Evolutionary conservation across 2,113 vertebrate species (phyloP), one percentile per base, ranked within the genome.

Genomic region (Neotoma lepida): DNA sequence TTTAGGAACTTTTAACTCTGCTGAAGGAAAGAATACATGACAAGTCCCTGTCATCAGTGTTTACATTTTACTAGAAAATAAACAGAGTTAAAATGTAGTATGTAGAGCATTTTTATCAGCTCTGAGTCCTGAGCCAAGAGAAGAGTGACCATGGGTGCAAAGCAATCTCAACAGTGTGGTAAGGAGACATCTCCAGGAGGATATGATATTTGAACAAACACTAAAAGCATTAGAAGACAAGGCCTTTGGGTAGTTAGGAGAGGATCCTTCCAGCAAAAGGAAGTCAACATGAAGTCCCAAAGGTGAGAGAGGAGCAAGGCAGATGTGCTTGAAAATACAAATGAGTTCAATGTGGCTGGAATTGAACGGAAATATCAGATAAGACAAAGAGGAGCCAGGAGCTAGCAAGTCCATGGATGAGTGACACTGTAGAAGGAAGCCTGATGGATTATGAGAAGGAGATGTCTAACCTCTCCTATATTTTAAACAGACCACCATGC

Each of bases 51-150:
- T 17, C 3, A 14, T 46, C 28, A 22, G 14, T 64, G 9, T 66
- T 80, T 91, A 24, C 3, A 85, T 68, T 82, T 91, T 80, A 70
- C 8, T n/a, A 94, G 56, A 82, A 80, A 46, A 68, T 63, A 93
- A 66, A 68, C 88, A 44, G 35, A 82, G 35, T 66, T 87, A 9
- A 35, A 41, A 39, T 63, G 28, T 76, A 87, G 9, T 39, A 33
- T 14, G 26, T 41, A 4, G 20, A 81, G 10, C 7, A 54, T 51
- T 54, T 33, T 41, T 28, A 51, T 54, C 9, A 56, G 76, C 13
- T 54, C 10, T 6, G 15, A 22, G 28, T 30, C 2, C 54, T 41
- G 14, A 78, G 51, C 30, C 22, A 28, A 2, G n/a, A 18, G 30
- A 44, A 3, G 39, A 44, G 58, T 66, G 1, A 3, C 28, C 18